These are phyloP conservation scores for Enteromius thamalakanensis DNA, from an alignment of 2,797 vertebrate species.

Conservation along the genomic window DNA sequence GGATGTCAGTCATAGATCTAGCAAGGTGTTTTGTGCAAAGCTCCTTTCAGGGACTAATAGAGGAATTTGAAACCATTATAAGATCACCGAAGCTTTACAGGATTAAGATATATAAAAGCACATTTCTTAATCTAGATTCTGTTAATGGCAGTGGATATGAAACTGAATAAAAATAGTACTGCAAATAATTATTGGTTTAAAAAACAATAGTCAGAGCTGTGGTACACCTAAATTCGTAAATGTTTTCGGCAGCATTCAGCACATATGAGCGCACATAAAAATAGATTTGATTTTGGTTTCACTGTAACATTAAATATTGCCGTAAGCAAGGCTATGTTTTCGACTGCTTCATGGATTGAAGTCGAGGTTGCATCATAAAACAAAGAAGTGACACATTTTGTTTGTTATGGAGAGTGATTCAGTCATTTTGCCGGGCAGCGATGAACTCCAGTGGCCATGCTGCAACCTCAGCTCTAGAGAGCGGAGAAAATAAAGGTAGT, in stretches of 20 bases:
- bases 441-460: conserved; percentile 53
- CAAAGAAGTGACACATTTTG: conserved; percentile 44
- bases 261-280: not conserved
- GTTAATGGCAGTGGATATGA: conserved; percentile 35
- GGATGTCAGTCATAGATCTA: conserved; percentile 39
- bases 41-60: conserved; percentile 46
- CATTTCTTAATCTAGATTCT: not conserved
- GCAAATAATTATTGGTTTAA: not conserved
- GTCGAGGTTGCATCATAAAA: conserved; percentile 45
- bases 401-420: conserved; percentile 38
- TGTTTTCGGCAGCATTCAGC: not conserved
- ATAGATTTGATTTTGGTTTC: not conserved
- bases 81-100: conserved; percentile 41
- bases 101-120: conserved; percentile 33
- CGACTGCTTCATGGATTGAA: not conserved
- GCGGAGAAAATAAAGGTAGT: conserved; percentile 24
- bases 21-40: conserved; percentile 39
- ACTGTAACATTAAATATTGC: not conserved
- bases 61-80: conserved; percentile 53
- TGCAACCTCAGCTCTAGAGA: conserved; percentile 49
- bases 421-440: not conserved
- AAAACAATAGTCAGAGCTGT: not conserved
- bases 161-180: not conserved
- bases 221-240: not conserved
- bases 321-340: conserved; percentile 2